Conservation (phyloP, 1,140 invertebrate species). For the Zelostemma sp. region DNA sequence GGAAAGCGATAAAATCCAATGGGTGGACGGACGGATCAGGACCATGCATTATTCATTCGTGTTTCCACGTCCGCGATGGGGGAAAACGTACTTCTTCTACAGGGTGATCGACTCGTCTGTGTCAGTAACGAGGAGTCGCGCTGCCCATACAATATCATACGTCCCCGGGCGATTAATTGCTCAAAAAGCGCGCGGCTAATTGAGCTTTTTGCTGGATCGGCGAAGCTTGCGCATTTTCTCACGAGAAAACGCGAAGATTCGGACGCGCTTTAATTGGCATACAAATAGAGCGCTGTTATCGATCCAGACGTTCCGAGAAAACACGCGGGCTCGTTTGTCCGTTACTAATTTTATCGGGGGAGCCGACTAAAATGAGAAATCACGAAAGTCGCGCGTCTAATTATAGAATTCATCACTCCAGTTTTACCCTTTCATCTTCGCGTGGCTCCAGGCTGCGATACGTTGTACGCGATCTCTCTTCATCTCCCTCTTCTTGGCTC, state of each 20-base stretch:
- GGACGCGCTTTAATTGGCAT: too few relatives aligned
- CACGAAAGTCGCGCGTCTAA: slow-evolving; percentile 37
- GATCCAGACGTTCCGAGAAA: not conserved
- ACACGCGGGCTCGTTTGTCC: not conserved
- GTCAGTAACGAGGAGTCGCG: not conserved
- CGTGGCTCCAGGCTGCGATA: slow-evolving; percentile 21
- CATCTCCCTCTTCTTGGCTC: too few relatives aligned
- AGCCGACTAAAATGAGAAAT: slow-evolving; percentile 33
- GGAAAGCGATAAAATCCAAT: slow-evolving; percentile 49
- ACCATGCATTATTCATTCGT: slow-evolving; percentile 33
- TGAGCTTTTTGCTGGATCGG: too few relatives aligned
- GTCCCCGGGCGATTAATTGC: not conserved
- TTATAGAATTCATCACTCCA: slow-evolving; percentile 38
- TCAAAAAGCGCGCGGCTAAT: too few relatives aligned
- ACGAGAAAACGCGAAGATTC: too few relatives aligned
- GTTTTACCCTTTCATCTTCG: slow-evolving; percentile 35
- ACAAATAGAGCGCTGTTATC: not conserved
- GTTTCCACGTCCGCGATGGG: slow-evolving; percentile 17
- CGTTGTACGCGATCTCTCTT: not conserved
- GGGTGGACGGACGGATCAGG: slow-evolving; percentile 19
- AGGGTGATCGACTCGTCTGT: slow-evolving; percentile 16
- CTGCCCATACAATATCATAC: not conserved
- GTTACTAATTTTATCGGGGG: slow-evolving; percentile 1
- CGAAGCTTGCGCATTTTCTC: too few relatives aligned
- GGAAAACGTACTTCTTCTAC: slow-evolving; percentile 30